phyloP scores from a whole-genome alignment of 2,888 invertebrate species.

The Steinernema scapterisci region DNA sequence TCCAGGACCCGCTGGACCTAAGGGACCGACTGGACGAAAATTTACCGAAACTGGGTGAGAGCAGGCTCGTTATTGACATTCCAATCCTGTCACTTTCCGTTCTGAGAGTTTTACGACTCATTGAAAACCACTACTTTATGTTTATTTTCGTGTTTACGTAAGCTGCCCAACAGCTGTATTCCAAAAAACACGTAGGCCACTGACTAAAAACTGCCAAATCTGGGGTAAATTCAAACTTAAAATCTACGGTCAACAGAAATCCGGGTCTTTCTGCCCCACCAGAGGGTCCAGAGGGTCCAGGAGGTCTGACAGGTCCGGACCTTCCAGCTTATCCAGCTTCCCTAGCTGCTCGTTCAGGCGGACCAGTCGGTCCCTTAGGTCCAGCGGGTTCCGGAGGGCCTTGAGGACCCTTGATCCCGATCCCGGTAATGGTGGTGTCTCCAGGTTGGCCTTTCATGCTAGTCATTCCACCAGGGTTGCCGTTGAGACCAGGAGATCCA shows the following conservation, averaged over 20 bases:
- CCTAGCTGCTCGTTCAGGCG: constrained; percentile 32
- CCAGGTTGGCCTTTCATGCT: constrained; percentile 57
- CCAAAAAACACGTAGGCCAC: no score
- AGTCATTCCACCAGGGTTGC: constrained; percentile 49
- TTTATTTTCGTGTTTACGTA: no score
- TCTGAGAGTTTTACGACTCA: no score
- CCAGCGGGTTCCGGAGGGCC: constrained; percentile 61
- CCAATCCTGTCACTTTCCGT: no score
- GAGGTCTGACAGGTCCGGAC: constrained; percentile 56
- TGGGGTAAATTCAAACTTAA: no score
- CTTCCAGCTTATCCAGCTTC: constrained; percentile 46
- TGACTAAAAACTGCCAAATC: no score
- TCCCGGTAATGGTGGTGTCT: constrained; percentile 57
- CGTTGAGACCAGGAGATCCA: constrained; percentile 59
- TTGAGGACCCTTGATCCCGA: constrained; percentile 63
- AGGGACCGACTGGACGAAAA: constrained; percentile 39
- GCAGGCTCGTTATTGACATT: no score
- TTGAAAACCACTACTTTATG: no score
- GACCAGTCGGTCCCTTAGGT: constrained; percentile 42
- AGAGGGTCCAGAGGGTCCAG: constrained; percentile 54
- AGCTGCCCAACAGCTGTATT: no score
- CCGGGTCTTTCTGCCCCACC: constrained; percentile 56
- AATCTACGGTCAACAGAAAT: no score
- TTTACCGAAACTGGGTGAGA: no score
- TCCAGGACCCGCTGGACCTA: constrained; percentile 55